Conservation (phyloP, 2,888 invertebrate genomes). For the Ochlodes sylvanus region DNA sequence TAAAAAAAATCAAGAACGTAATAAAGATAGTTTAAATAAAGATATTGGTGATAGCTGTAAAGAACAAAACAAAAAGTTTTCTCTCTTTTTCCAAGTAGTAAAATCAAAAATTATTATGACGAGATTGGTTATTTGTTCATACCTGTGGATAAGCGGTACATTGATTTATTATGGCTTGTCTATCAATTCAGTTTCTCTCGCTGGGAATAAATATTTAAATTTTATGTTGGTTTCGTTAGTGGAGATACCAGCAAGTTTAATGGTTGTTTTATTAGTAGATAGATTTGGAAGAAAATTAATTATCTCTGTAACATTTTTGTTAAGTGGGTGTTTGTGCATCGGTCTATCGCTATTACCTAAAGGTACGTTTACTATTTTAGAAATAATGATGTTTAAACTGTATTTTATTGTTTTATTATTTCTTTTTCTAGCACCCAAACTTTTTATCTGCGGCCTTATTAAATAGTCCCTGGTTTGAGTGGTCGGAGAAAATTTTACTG, state of each 20-base stretch:
- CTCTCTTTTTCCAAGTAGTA: conserved; percentile 56
- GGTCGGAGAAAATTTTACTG: no score
- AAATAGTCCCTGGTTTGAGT: no score
- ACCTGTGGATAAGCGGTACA: conserved; percentile 88
- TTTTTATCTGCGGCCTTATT: no score
- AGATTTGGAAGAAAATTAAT: conserved; percentile 58
- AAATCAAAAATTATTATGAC: conserved; percentile 72
- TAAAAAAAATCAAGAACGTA: no score
- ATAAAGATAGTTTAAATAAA: not conserved
- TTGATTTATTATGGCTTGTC: conserved; percentile 90
- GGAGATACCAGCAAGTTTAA: conserved; percentile 80
- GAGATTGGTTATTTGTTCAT: conserved; percentile 83
- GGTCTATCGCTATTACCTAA: conserved; percentile 17
- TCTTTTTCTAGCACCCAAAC: no score
- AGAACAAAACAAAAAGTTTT: not conserved
- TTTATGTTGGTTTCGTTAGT: conserved; percentile 85
- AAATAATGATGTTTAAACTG: no score
- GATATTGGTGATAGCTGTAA: conserved; percentile 14
- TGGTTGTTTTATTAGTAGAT: conserved; percentile 19
- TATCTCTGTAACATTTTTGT: conserved; percentile 11
- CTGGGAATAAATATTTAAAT: conserved; percentile 88
- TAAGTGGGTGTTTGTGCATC: conserved; percentile 29
- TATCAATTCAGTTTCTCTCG: conserved; percentile 87
- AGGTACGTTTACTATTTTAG: conserved; percentile 8
- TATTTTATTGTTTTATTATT: no score